Evolutionary conservation across 2,113 vertebrate species (phyloP).

Genomic region (rat (Rattus norvegicus)): GRCr8 NC_086019.1:207513501-207514000

Average conservation of each 20-base stretch:
- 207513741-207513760: not conserved
- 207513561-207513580: no score
- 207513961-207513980: slow-evolving; percentile 35
- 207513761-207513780: not conserved
- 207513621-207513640: not conserved
- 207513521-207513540: accelerated
- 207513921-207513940: slow-evolving; percentile 53
- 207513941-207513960: not conserved
- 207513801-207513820: not conserved
- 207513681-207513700: accelerated
- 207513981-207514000: slow-evolving; percentile 39
- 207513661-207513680: not conserved
- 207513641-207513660: no score
- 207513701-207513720: not conserved
- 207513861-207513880: not conserved
- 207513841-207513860: not conserved
- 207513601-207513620: not conserved
- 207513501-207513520: accelerated
- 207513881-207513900: not conserved
- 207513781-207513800: not conserved
- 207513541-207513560: not conserved
- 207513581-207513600: not conserved
- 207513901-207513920: not conserved
- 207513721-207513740: accelerated
- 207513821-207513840: not conserved